Percentiles rank a stretch among this genome's conserved stretches.
Evolutionary conservation across 1,140 invertebrate genomes (phyloP).

Genomic region (Drosophila ironensis): DNA sequence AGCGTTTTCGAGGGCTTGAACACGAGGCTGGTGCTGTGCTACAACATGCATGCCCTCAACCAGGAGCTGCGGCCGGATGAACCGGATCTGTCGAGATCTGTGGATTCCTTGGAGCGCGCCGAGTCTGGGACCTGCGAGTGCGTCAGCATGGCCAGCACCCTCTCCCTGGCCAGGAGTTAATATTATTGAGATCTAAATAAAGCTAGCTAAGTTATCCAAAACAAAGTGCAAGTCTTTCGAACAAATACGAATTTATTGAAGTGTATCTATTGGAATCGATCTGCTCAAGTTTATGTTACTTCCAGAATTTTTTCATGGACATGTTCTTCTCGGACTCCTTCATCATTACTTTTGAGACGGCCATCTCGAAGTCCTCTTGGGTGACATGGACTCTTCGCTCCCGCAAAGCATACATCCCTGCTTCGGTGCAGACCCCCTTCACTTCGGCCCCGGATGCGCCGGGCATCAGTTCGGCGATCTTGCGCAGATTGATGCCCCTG

Average conservation of each 20-base stretch:
- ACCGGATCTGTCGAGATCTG: constrained; percentile 24
- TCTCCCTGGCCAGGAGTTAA: constrained; percentile 37
- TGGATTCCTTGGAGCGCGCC: constrained; percentile 50
- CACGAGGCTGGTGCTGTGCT: constrained; percentile 88
- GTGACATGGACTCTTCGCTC: constrained; percentile 99
- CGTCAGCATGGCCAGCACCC: constrained; percentile 60
- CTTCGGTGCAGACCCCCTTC: constrained; percentile 99
- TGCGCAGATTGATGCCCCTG: constrained; percentile 97
- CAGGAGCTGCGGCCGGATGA: constrained; percentile 84
- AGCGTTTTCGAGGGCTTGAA: constrained; percentile 89
- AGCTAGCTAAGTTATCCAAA: constrained; percentile 1
- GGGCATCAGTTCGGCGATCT: constrained; percentile 99
- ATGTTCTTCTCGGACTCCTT: constrained; percentile 99
- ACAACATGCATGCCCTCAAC: constrained; percentile 87
- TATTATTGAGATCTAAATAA: constrained; percentile 1
- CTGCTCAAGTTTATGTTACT: constrained; percentile 85
- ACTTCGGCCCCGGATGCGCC: constrained; percentile 99
- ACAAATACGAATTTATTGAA: background rate
- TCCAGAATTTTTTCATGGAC: constrained; percentile 99
- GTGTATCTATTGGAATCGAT: background rate
- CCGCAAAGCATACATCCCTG: constrained; percentile 99
- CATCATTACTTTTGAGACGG: constrained; percentile 99
- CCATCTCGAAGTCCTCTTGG: constrained; percentile 99
- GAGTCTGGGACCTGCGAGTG: constrained; percentile 48
- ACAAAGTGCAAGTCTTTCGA: background rate